A percentile compares a stretch with the other conserved stretches of the same genome.
Conservation (phyloP, 2,797 vertebrate species). For the Amblyraja radiata region DNA sequence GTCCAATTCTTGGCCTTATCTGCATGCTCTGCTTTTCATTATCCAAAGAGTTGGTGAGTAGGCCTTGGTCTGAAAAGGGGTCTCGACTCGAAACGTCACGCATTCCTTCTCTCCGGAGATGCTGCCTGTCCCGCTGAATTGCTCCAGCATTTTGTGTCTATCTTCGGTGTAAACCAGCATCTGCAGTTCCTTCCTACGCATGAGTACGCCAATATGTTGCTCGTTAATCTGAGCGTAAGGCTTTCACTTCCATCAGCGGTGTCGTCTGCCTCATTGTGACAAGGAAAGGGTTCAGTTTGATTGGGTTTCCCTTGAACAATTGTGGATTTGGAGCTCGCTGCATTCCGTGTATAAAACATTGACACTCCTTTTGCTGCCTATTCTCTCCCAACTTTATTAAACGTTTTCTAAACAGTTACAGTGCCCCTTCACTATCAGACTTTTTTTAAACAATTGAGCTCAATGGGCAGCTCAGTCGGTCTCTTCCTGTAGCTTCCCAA, state of each 20-base stretch:
- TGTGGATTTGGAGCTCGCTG: too few species aligned
- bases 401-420: neutral
- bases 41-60: neutral
- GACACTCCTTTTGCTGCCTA: too few species aligned
- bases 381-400: neutral
- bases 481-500: neutral
- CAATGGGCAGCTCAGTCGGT: neutral
- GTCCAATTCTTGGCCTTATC: neutral
- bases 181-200: too few species aligned
- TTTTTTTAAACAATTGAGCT: neutral
- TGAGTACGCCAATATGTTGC: neutral
- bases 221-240: neutral
- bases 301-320: neutral
- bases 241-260: neutral
- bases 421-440: neutral
- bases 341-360: neutral
- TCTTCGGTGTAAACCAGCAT: too few species aligned
- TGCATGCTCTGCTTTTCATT: neutral
- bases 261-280: neutral
- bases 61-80: neutral
- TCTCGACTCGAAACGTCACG: too few species aligned
- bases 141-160: too few species aligned
- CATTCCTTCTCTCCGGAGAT: too few species aligned
- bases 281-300: neutral
- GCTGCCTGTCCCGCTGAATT: too few species aligned